A percentile compares a stretch with the other conserved stretches of the same genome.
phyloP scores from a whole-genome alignment of 30 jellyfish, hydroid and myxozoan species.

The Aurelia coerulea region DNA sequence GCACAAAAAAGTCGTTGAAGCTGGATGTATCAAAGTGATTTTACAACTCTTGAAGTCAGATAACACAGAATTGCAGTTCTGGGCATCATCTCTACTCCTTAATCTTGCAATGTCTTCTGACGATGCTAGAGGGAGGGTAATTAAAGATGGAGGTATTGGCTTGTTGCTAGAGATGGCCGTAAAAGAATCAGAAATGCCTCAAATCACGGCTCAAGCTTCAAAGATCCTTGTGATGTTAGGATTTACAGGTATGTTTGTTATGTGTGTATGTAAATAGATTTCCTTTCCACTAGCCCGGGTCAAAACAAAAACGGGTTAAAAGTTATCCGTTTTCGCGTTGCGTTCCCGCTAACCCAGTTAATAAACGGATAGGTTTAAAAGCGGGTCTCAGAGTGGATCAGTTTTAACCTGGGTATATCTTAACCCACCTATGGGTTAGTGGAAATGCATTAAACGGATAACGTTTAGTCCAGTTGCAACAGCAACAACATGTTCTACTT shows the following conservation, averaged over 20 bases:
- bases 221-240: constrained; percentile 89
- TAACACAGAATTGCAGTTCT: constrained; percentile 71
- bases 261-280: neutral
- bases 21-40: constrained; percentile 71
- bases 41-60: constrained; percentile 62
- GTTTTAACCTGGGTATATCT: too few relatives aligned
- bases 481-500: too few relatives aligned
- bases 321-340: too few relatives aligned
- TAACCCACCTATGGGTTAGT: too few relatives aligned
- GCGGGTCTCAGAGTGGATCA: too few relatives aligned
- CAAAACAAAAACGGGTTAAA: too few relatives aligned
- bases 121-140: constrained; percentile 69
- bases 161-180: constrained; percentile 85
- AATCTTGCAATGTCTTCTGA: constrained; percentile 89
- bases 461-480: too few relatives aligned
- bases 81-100: constrained; percentile 92
- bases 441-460: too few relatives aligned
- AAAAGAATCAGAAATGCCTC: constrained; percentile 85
- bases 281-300: neutral
- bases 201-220: constrained; percentile 80
- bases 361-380: too few relatives aligned
- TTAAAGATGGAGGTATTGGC: constrained; percentile 86
- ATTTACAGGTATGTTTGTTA: constrained; percentile 49
- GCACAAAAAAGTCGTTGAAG: constrained; percentile 47
- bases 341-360: too few relatives aligned